These are phyloP conservation scores for Lepidonotus clava DNA, from an alignment of 2,888 invertebrate species.

Conservation along the genomic window DNA sequence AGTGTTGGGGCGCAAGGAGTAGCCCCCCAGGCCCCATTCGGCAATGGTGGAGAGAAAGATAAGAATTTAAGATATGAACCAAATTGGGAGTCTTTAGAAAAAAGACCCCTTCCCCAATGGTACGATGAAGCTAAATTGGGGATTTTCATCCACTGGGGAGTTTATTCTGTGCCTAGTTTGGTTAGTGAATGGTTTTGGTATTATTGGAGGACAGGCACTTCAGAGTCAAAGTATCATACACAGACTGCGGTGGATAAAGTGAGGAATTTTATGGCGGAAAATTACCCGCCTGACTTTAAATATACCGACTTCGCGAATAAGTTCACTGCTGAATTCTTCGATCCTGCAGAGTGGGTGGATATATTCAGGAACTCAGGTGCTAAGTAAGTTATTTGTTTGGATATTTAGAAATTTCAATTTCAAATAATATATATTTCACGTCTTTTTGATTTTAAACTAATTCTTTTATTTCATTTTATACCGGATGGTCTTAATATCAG, in stretches of 20 bases:
- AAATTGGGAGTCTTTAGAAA: slow-evolving; percentile 25
- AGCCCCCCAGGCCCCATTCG: not conserved
- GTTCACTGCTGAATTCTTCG: slow-evolving; percentile 92
- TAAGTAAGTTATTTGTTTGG: slow-evolving; percentile 84
- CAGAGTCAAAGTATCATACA: slow-evolving; percentile 64
- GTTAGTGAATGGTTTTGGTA: slow-evolving; percentile 81
- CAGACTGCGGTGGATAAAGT: slow-evolving; percentile 60
- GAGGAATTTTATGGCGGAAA: slow-evolving; percentile 87
- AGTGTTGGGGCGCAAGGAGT: not conserved
- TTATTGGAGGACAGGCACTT: slow-evolving; percentile 68
- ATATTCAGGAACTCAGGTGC: slow-evolving; percentile 92
- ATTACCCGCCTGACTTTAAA: slow-evolving; percentile 90
- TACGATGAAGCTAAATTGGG: slow-evolving; percentile 81
- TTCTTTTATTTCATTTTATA: too few species aligned
- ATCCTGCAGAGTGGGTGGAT: slow-evolving; percentile 90
- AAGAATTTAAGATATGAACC: not conserved
- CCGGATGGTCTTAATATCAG: too few species aligned
- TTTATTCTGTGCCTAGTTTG: slow-evolving; percentile 93
- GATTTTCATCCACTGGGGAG: slow-evolving; percentile 96
- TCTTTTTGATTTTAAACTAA: too few species aligned
- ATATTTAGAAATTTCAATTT: too few species aligned
- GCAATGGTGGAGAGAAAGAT: not conserved
- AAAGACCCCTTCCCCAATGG: not conserved
- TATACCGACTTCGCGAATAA: slow-evolving; percentile 94
- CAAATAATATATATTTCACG: too few species aligned